A percentile compares a stretch with the other conserved stretches of the same genome.
These are phyloP conservation scores for Anthonomus grandis DNA, from an alignment of 1,140 invertebrate genomes.

Conservation along the genomic window DNA sequence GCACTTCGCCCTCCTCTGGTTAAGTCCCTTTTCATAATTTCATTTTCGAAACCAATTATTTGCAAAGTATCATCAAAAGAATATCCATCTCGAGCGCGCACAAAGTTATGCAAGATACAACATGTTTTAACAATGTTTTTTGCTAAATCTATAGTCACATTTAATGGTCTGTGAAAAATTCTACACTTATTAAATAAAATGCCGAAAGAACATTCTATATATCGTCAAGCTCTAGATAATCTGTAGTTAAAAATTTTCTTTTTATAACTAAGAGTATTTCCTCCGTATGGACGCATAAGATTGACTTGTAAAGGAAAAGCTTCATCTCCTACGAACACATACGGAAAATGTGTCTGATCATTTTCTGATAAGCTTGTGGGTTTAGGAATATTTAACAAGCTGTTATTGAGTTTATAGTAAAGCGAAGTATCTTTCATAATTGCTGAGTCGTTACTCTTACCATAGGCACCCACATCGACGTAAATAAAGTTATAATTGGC, in stretches of 20 bases:
- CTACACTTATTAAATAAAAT: slow-evolving; percentile 45
- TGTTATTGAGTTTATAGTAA: slow-evolving; percentile 31
- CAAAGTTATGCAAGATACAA: slow-evolving; percentile 47
- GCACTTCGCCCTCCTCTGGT: no score
- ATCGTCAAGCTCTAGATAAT: slow-evolving; percentile 43
- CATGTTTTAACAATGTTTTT: slow-evolving; percentile 41
- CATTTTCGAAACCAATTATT: no score
- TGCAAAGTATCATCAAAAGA: slow-evolving; percentile 42
- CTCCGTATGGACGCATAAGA: no score
- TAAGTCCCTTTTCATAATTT: no score
- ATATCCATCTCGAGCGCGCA: slow-evolving; percentile 41
- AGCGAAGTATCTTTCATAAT: slow-evolving; percentile 47
- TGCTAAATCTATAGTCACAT: slow-evolving; percentile 38
- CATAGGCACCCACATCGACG: slow-evolving; percentile 48
- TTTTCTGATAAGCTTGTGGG: slow-evolving; percentile 34
- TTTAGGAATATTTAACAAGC: no score
- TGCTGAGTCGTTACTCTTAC: slow-evolving; percentile 45
- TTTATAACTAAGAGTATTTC: slow-evolving; percentile 37
- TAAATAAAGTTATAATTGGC: no score
- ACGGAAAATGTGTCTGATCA: slow-evolving; percentile 29
- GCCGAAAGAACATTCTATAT: slow-evolving; percentile 49
- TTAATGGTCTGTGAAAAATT: slow-evolving; percentile 44
- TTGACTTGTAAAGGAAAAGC: slow-evolving; percentile 49
- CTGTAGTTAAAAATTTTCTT: slow-evolving; percentile 52
- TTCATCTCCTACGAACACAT: slow-evolving; percentile 42